Conservation (phyloP, 2,888 invertebrate genomes). For the Hydraecia micacea region DNA sequence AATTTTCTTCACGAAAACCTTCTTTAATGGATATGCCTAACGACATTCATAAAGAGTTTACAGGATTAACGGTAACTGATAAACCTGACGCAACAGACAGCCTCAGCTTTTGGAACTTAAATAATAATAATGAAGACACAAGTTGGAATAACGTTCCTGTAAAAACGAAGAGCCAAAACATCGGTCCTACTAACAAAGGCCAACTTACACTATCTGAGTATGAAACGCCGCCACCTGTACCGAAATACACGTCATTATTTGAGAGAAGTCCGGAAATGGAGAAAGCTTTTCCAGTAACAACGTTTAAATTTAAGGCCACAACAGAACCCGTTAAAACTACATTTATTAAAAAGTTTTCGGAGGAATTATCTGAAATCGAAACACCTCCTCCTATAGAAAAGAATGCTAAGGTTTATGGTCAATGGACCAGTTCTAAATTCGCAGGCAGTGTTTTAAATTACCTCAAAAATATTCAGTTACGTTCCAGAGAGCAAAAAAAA, state of each 20-base stretch:
- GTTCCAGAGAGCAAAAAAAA: slow-evolving; percentile 74
- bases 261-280: slow-evolving; percentile 60
- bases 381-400: slow-evolving; percentile 76
- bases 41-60: slow-evolving; percentile 70
- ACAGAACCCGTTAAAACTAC: slow-evolving; percentile 34
- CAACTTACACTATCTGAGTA: slow-evolving; percentile 74
- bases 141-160: slow-evolving; percentile 67
- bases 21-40: slow-evolving; percentile 30
- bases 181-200: slow-evolving; percentile 63
- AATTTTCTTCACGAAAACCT: slow-evolving; percentile 57
- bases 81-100: slow-evolving; percentile 58
- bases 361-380: slow-evolving; percentile 75
- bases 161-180: slow-evolving; percentile 47
- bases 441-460: slow-evolving; percentile 84
- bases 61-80: slow-evolving; percentile 64
- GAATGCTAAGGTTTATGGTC: slow-evolving; percentile 79
- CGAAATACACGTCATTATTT: slow-evolving; percentile 60
- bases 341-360: slow-evolving; percentile 49
- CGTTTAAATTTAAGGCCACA: slow-evolving; percentile 63
- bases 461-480: slow-evolving; percentile 80
- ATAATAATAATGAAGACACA: slow-evolving; percentile 64
- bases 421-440: slow-evolving; percentile 84
- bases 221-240: slow-evolving; percentile 80
- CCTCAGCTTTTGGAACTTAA: slow-evolving; percentile 76
- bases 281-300: slow-evolving; percentile 54